Conservation (phyloP, 2,113 vertebrate species). For the Halcyon senegalensis region DNA sequence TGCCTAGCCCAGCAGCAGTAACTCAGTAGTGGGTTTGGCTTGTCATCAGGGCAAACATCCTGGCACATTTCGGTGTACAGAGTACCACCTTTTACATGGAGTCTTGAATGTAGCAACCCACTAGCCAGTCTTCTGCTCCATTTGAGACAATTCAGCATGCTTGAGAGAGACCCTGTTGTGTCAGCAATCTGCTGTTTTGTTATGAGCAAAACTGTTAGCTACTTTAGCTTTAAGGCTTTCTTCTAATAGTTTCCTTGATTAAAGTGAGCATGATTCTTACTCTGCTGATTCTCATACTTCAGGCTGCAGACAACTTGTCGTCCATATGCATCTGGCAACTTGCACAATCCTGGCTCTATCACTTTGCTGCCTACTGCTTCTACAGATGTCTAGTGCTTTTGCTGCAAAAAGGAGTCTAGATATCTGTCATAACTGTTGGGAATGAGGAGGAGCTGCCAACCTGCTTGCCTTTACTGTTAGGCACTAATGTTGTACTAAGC, state of each 20-base stretch:
- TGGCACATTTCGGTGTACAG: not conserved
- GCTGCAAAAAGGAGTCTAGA: not conserved
- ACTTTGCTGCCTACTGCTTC: slow-evolving; percentile 56
- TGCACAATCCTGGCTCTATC: slow-evolving; percentile 18
- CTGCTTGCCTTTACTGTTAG: not conserved
- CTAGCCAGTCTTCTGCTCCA: slow-evolving; percentile 57
- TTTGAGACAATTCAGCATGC: slow-evolving; percentile 11
- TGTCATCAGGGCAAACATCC: slow-evolving; percentile 10
- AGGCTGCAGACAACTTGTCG: slow-evolving; percentile 45
- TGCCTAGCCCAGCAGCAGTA: not conserved
- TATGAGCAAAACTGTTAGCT: slow-evolving; percentile 48
- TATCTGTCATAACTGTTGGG: not conserved
- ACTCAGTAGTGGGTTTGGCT: slow-evolving; percentile 27
- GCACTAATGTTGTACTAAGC: not conserved
- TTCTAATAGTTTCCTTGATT: slow-evolving; percentile 45
- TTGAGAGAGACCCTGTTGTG: slow-evolving; percentile 14
- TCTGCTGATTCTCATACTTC: slow-evolving; percentile 30
- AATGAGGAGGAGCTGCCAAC: slow-evolving; percentile 23
- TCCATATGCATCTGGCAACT: slow-evolving; percentile 46
- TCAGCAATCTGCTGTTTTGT: slow-evolving; percentile 61
- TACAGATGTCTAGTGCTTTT: slow-evolving; percentile 59
- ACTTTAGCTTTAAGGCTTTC: slow-evolving; percentile 21
- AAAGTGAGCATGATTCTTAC: not conserved
- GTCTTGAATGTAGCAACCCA: not conserved
- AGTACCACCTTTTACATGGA: not conserved